Percentiles rank a stretch among this genome's conserved stretches.
Evolutionary conservation across 2,888 invertebrate species (phyloP).

Genomic region (Nemotelus nigrinus): DNA sequence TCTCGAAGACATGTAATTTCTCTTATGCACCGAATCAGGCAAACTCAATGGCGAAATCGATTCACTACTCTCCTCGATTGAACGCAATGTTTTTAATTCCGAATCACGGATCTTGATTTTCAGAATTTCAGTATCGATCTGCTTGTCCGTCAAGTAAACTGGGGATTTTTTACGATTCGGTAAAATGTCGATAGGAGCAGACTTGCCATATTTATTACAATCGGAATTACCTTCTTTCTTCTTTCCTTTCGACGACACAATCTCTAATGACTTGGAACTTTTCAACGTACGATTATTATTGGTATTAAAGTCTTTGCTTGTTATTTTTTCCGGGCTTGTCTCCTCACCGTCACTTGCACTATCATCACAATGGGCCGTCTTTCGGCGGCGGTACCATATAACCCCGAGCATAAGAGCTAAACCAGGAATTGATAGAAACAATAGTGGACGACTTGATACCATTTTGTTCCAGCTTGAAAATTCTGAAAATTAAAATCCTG

Average conservation of each 20-base stretch:
- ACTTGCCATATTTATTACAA: conserved; percentile 67
- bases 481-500: conserved; percentile 22
- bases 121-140: conserved; percentile 73
- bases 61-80: conserved; percentile 52
- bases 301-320: conserved; percentile 36
- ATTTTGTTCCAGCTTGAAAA: conserved; percentile 65
- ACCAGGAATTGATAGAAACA: conserved; percentile 82
- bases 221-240: conserved; percentile 57
- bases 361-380: conserved; percentile 74
- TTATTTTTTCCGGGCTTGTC: conserved; percentile 2
- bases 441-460: conserved; percentile 80
- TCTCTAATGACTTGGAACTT: conserved; percentile 45
- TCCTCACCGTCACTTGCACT: conserved; percentile 73
- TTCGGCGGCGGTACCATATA: conserved; percentile 83
- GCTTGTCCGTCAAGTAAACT: conserved; percentile 71
- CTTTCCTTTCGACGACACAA: conserved; percentile 46
- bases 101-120: conserved; percentile 58
- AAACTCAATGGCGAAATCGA: conserved; percentile 60
- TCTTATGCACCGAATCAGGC: conserved; percentile 59
- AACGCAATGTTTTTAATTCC: conserved; percentile 52
- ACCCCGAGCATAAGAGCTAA: conserved; percentile 82
- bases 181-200: conserved; percentile 75
- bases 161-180: conserved; percentile 70
- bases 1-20: conserved; percentile 40
- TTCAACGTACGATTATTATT: conserved; percentile 45